Base-by-base conservation (phyloP, 2,113 vertebrate genomes). In the Morone saxatilis region DNA sequence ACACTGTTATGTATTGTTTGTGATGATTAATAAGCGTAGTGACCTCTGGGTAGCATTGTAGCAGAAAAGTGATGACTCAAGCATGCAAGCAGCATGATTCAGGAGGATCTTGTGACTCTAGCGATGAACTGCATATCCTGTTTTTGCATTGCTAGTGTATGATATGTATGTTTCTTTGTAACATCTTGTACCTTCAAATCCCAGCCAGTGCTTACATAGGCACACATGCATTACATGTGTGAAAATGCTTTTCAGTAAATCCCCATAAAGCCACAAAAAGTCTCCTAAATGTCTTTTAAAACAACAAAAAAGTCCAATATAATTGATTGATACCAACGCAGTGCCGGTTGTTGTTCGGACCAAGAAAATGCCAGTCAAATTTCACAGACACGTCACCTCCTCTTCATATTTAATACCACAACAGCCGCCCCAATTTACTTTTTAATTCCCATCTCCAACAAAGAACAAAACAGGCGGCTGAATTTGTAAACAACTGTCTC, bases 401-500 rank as follows among this genome's bases (percentile, higher is more conserved):
- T 83, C 79, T 85, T 89, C 72, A 83, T 76, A 75, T 88, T 86
- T 86, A 80, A 86, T 70, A 61, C 45, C 62, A 20, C 51, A 20
- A 78, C 72, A 87, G 65, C 78, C 70, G 62, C 75, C n/a, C 50
- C 88, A 88, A 88, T 90, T 92, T 91, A 80, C 76, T 59, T 87
- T 88, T 91, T 86, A 93, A 94, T 94, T 92, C 69, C 83, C 80
- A 45, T 79, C 68, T 78, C 59, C 86, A 69, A 62, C 81, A 81
- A 79, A 83, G 82, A 87, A 86, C 43, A 84, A 54, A 90, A 80
- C 84, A 89, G 85, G 78, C 68, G n/a, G 60, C 83, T 77, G 86
- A 1, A 84, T 93, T 83, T 92, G 90, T 93, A 95, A 94, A 94
- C 92, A 93, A 94, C 92, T 89, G 77, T 92, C 89, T 88, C 56